Base-by-base conservation (phyloP, 2,113 vertebrate species). In the Gracilinanus agilis region DNA sequence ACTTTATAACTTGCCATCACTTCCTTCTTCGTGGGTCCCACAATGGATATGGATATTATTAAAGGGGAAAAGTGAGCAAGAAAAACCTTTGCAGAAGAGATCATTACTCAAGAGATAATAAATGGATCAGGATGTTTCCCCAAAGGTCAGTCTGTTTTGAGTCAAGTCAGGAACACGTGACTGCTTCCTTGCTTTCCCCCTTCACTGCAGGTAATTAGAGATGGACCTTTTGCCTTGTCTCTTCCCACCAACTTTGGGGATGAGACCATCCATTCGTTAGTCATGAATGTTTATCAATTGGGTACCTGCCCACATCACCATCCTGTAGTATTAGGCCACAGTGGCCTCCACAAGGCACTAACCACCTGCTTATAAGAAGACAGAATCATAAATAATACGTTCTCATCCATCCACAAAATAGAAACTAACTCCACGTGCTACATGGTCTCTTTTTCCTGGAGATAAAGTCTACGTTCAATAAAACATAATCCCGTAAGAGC, bases 41-140 rank as follows among this genome's bases (percentile, higher is more conserved):
- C 67, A 83, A 83, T 40, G 34, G 13, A 40, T 75, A 8, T 16
- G 25, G 93, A 34, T n/a, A 95, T 90, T 54, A 54, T 49, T 61
- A 54, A 55, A 91, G 88, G 92, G 27, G 96, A 53, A 91, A 10
- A 6, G n/a, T 83, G 67, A 83, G 34, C n/a, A 93, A 88, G 1
- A 93, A 91, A 55, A 67, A 91, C 29, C 24, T 92, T 44, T 16
- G 40, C 94, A 54, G 49, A 54, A 93, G 21, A 7, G 10, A 53
- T 92, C 19, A 23, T 40, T 83, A 40, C 21, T 83, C 34, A 83
- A 83, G 67, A 75, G 5, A n/a, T 40, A 6, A 40, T 75, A 24
- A 40, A 40, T 2, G 19, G 67, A 40, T 19, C n/a, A 40, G n/a
- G 34, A 23, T 8, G 19, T 40, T 49, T 83, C 67, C 34, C 67